These are phyloP conservation scores for Cyclophora albipunctata DNA, from an alignment of 2,888 invertebrate species.

Conservation along the genomic window DNA sequence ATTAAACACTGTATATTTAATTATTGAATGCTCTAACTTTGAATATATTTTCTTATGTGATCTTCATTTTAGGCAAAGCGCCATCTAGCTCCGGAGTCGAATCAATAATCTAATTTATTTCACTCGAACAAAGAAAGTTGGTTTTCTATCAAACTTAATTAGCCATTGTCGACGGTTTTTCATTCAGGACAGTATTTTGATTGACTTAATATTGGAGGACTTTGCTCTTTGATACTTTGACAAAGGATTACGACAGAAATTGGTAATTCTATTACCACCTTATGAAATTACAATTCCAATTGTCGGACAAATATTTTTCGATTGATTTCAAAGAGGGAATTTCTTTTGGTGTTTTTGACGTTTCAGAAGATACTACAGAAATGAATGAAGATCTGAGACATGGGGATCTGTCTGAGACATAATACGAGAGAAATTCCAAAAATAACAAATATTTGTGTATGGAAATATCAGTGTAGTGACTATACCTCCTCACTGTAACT, in stretches of 20 bases:
- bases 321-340: not conserved
- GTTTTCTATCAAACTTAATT: conserved; percentile 39
- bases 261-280: not conserved
- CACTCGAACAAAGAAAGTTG: conserved; percentile 35
- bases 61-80: no score
- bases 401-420: no score
- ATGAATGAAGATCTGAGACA: not conserved
- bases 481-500: no score
- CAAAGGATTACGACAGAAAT: not conserved
- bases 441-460: no score
- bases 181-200: conserved; percentile 25
- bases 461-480: no score
- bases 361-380: not conserved
- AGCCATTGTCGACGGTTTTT: conserved; percentile 28
- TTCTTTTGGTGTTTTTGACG: not conserved
- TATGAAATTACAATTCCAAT: not conserved
- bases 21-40: no score
- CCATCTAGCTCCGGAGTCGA: no score
- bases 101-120: conserved; percentile 16
- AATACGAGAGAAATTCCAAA: no score
- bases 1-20: no score
- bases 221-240: conserved; percentile 5
- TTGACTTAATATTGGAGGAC: conserved; percentile 18
- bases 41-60: no score
- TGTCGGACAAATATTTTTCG: not conserved